Base-by-base conservation (phyloP, 1,140 invertebrate species). In the Trichonephila clavata region DNA sequence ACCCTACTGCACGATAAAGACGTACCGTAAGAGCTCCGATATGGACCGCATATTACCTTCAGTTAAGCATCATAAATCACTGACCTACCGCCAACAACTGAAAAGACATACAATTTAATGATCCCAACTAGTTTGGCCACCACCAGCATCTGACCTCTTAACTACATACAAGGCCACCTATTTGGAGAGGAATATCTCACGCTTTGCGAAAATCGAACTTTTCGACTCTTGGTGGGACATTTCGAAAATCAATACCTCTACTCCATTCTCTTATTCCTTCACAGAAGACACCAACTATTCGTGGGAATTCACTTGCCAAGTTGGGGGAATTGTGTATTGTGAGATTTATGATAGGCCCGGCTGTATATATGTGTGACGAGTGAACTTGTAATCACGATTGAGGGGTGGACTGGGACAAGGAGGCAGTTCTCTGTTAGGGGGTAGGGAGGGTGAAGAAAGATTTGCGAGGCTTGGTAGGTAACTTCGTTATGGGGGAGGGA, bases 1-100 rank as follows among this genome's bases (percentile, higher is more conserved):
- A 89, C 39, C 87, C 61, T 61, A 20, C n/a, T 32, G 63, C 87
- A 89, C 87, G 87, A 89, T 89, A 89, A 89, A 89, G 87, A 89
- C 65, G 61, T 71, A 89, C 39, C 39, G n/a, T 20, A 71, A 71
- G 60, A 27, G 50, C n/a, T 24, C 83, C 24, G 32, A 59, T 84
- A 60, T 84, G 83, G n/a, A 60, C 83, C n/a, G 59, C 57, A 60
- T 84, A 84, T 84, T 57, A 84, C 50, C n/a, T 59, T 50, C 83
- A 84, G 50, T 59, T 60, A 84, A 60, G n/a, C 21, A 68, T 89
- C 87, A 32, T 68, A 89, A 63, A 71, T 89, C 87, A 89, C 39
- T 14, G 63, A 87, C 60, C 61, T 16, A 84, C 77, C 89, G n/a
- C 68, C 59, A 90, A 60, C 24, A 71, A 32, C 14, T 59, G n/a